Evolutionary conservation across 2,888 invertebrate species (phyloP), one percentile per base, ranked within the genome.

Genomic region (Amiota communis): DNA sequence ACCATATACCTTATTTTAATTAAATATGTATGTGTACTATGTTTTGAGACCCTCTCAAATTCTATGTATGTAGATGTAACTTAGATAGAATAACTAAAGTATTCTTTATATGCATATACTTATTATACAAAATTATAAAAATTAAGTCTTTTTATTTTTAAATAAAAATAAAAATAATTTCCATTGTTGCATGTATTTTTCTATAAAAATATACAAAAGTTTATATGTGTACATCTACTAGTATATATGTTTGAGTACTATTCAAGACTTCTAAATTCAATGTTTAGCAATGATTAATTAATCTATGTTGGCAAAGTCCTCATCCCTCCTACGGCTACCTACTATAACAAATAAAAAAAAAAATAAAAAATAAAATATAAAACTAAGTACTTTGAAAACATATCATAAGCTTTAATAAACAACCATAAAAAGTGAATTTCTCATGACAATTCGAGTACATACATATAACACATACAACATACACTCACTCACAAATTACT

Each of bases 21-120:
- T 36, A 6, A 6, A 36, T 36, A 36, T 36, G 8, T 6, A 6
- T 36, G 36, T 36, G 36, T 36, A 36, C 36, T 36, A 36, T 36
- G 36, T 36, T 36, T 36, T 36, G 36, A 36, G 8, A 36, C 3
- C 8, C 36, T 36, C 6, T 36, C 36, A 36, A 81, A 76, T 79
- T 78, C 83, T 69, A 78, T 79, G 77, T n/a, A n/a, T n/a, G n/a
- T n/a, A 56, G 72, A 72, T 61, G 20, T 48, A 36, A 57, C 15
- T 23, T 68, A 68, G 53, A 12, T 53, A 51, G 53, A 13, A 67
- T 48, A 67, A 67, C 11, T 74, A 74, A 74, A 79, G 68, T 73
- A 78, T 74, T 74, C 77, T 78, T 78, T 78, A 70, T 75, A 75
- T 36, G 36, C 36, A 36, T 36, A 36, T 36, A 36, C n/a, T n/a